A percentile compares a stretch with the other conserved stretches of the same genome.
phyloP scores from a whole-genome alignment of 2,113 vertebrate genomes.

The Uria aalge region DNA sequence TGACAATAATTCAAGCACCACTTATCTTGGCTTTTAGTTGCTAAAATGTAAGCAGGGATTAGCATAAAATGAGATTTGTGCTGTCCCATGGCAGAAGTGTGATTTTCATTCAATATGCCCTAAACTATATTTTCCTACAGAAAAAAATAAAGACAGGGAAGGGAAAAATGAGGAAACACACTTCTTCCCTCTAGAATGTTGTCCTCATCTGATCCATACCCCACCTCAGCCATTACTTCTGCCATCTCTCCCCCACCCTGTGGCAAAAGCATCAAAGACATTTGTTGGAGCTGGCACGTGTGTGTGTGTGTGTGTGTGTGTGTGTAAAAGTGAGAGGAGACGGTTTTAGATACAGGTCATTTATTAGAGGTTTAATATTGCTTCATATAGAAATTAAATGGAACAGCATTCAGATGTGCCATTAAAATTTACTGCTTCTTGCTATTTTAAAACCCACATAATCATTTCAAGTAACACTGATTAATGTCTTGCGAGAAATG shows the following conservation, averaged over 20 bases:
- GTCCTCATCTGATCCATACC: neutral
- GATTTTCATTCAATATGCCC: neutral
- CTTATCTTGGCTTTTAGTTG: neutral
- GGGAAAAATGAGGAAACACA: neutral
- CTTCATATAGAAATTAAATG: slow-evolving; percentile 30
- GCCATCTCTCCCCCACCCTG: neutral
- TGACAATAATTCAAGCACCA: neutral
- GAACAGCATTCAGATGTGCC: slow-evolving; percentile 4
- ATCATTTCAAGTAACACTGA: slow-evolving; percentile 65
- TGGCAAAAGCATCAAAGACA: neutral
- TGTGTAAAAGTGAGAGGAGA: neutral
- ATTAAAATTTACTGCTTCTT: slow-evolving; percentile 48
- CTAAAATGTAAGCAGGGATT: neutral
- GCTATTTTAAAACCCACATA: slow-evolving; percentile 67
- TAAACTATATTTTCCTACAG: neutral
- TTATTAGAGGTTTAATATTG: slow-evolving; percentile 21
- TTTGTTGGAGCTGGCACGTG: neutral
- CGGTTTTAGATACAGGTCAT: slow-evolving; percentile 1
- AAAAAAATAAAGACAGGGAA: neutral
- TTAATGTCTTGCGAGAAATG: slow-evolving; percentile 66
- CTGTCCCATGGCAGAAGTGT: neutral
- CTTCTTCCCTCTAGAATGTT: neutral
- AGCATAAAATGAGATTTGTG: neutral
- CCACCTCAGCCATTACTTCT: neutral
- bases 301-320: neutral